Evolutionary conservation across 2,113 vertebrate species (phyloP), one percentile per base, ranked within the genome.

Genomic region (Onychostruthus taczanowskii): DNA sequence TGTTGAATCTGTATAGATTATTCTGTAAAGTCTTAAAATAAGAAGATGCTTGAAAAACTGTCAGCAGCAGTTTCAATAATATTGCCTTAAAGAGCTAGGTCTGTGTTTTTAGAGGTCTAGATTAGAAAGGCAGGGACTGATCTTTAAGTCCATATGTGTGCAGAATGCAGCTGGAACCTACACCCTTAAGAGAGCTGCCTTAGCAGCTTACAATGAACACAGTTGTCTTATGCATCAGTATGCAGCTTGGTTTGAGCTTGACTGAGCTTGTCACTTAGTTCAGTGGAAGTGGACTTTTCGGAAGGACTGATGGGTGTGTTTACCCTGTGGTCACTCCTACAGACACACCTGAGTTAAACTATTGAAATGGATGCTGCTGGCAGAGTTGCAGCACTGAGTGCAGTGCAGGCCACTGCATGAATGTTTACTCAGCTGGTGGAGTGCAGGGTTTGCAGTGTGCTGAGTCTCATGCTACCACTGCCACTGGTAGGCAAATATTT

Each of bases 181-280:
- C 62, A 43, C 10, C 37, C 35, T 47, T 43, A 15, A 18, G 21
- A 53, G 21, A 77, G 11, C 18, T 44, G 23, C 33, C 26, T 59
- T 41, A 41, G 41, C 41, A 6, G 14, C 2, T 77, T 80, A 9
- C 3, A 13, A 39, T 9, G n/a, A 47, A 55, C 18, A 20, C 16
- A 13, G 24, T 11, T n/a, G 21, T 52, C 4, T 0, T 64, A 11
- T 1, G 3, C 58, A 64, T 52, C 53, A 47, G 7, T 1, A 0
- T 52, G 44, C 31, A 28, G 2, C 49, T 87, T 1, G 0, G 7
- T 47, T 61, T 82, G 47, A 47, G 55, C 74, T 58, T 41, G 22
- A 24, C 5, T 37, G 9, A 41, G 13, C 7, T 44, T 53, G 52
- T 49, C 47, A 31, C 9, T 22, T 37, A 56, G n/a, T 22, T 44